phyloP scores from a whole-genome alignment of 2,797 vertebrate species.

The Sardinella longiceps region DNA sequence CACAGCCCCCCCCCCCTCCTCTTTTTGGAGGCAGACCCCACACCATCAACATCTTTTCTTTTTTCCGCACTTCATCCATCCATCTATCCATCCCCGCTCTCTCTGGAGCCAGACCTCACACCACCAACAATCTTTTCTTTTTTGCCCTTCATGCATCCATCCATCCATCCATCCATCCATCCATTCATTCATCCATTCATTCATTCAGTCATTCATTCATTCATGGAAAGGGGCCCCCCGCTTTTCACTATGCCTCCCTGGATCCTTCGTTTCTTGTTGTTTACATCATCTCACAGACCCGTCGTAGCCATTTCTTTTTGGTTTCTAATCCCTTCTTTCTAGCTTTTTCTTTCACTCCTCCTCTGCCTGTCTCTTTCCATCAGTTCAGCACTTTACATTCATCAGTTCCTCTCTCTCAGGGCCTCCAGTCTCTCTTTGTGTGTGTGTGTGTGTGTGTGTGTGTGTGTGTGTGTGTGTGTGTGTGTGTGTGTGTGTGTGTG shows the following conservation, averaged over 20 bases:
- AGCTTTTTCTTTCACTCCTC: neutral
- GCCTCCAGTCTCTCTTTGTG: no score
- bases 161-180: no score
- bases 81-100: neutral
- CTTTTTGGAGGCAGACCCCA: no score
- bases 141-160: no score
- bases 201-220: neutral
- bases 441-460: neutral
- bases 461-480: slow-evolving; percentile 6
- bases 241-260: neutral
- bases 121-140: no score
- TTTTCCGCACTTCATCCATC: no score
- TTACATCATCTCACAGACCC: neutral
- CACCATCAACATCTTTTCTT: neutral
- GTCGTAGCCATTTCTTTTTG: neutral
- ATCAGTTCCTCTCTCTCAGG: no score
- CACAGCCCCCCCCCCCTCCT: neutral
- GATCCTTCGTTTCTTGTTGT: neutral
- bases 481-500: slow-evolving; percentile 12
- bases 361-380: neutral
- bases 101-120: no score
- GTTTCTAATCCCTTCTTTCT: neutral
- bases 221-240: neutral
- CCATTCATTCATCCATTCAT: neutral
- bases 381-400: no score